These are phyloP conservation scores for Falcunculus frontatus DNA, from an alignment of 2,113 vertebrate species.

Conservation along the genomic window DNA sequence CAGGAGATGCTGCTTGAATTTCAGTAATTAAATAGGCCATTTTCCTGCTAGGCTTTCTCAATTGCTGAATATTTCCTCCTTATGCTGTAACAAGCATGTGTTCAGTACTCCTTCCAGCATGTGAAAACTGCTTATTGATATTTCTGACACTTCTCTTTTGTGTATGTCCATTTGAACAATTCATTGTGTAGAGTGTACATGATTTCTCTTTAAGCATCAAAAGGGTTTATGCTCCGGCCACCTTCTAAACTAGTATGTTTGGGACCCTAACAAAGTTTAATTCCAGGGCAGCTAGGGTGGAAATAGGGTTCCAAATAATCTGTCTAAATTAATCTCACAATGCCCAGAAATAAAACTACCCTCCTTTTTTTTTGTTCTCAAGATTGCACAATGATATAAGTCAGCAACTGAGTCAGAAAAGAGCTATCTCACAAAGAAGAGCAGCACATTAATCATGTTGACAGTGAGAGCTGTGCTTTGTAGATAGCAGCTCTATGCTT, in stretches of 20 bases:
- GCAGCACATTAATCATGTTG: slow-evolving; percentile 9
- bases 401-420: background rate
- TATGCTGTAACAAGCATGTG: background rate
- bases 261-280: background rate
- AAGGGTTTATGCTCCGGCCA: background rate
- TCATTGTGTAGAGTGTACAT: background rate
- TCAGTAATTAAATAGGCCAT: background rate
- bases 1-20: background rate
- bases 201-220: background rate
- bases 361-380: background rate
- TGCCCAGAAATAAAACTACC: background rate
- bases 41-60: background rate
- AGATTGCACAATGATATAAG: background rate
- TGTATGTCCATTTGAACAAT: background rate
- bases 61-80: background rate
- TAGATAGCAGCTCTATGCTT: background rate
- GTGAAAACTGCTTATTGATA: background rate
- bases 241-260: background rate
- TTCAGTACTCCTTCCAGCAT: background rate
- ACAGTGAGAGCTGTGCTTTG: background rate
- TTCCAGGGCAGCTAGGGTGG: background rate
- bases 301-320: background rate
- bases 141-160: background rate
- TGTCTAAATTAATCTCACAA: background rate
- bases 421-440: background rate